Evolutionary conservation across 2,797 vertebrate species (phyloP), one percentile per base, ranked within the genome.

Genomic region (Orientallactaga sibirica): DNA sequence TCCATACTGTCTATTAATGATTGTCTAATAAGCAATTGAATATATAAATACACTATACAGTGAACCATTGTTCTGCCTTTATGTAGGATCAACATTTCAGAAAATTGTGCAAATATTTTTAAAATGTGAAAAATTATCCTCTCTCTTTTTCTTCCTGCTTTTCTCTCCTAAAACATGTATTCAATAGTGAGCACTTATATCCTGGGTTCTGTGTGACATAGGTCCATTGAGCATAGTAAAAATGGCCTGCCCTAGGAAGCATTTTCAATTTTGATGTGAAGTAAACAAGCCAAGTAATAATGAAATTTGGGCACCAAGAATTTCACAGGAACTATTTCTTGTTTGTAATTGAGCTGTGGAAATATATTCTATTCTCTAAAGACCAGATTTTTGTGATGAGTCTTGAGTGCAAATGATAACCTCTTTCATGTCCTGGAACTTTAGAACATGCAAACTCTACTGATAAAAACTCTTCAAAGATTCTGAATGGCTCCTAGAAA

Each of bases 11-110:
- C 76, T 48, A 12, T 19, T 75, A 84, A 77, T 55, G 64, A 55
- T 19, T 78, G 7, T 93, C 86, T 79, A 86, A 43, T 62, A 70
- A 93, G 41, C 4, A 64, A 73, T 68, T 52, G 33, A 91, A 77
- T 67, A 5, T 58, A 27, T 79, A 74, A 48, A 37, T 1, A 41
- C 10, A 27, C 4, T 27, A 67, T 5, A 3, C 2, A 76, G 3
- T 64, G 9, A 58, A 37, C 7, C 55, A 41, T 12, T 70, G 20
- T 29, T 81, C 76, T 83, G 12, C 43, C 41, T 94, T 62, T 61
- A 0, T 68, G 0, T 90, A 66, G 41, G 22, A 77, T 20, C n/a
- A 87, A 11, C 2, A 22, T 89, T 91, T 83, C 20, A 74, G 9
- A 41, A 5, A 74, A 16, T 29, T 73, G 16, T 22, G 9, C 15